These are phyloP conservation scores for Drosophila macrospina DNA, from an alignment of 2,888 invertebrate genomes.

Conservation along the genomic window DNA sequence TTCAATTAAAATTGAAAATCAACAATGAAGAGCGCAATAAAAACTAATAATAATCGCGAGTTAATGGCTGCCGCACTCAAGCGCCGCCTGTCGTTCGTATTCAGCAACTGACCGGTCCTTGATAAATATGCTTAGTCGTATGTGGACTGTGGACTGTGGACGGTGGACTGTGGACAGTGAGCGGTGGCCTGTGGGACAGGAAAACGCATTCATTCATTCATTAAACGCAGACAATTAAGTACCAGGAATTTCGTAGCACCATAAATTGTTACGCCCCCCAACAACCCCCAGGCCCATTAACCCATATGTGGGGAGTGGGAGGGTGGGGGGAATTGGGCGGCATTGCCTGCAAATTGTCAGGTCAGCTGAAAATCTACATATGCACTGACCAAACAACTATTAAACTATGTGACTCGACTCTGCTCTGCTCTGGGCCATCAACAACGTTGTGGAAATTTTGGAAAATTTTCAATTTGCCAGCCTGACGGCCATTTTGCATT, in stretches of 20 bases:
- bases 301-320: slow-evolving; percentile 12
- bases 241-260: slow-evolving; percentile 79
- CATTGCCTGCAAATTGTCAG: slow-evolving; percentile 63
- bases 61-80: slow-evolving; percentile 50
- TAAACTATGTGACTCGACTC: slow-evolving; percentile 64
- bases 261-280: slow-evolving; percentile 64
- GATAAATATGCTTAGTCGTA: slow-evolving; percentile 41
- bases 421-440: slow-evolving; percentile 30
- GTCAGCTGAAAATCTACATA: slow-evolving; percentile 80
- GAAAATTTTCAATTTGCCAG: slow-evolving; percentile 71
- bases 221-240: slow-evolving; percentile 81
- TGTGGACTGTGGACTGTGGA: neutral
- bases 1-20: slow-evolving; percentile 72
- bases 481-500: slow-evolving; percentile 72
- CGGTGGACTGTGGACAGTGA: neutral
- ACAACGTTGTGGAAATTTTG: slow-evolving; percentile 52
- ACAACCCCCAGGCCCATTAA: neutral
- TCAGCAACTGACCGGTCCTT: slow-evolving; percentile 23
- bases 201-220: slow-evolving; percentile 79
- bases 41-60: slow-evolving; percentile 78
- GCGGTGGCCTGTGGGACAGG: slow-evolving; percentile 10
- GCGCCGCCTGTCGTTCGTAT: slow-evolving; percentile 37
- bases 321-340: slow-evolving; percentile 14
- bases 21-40: slow-evolving; percentile 55
- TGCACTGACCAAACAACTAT: slow-evolving; percentile 80